Evolutionary conservation across 2,113 vertebrate genomes (phyloP), one percentile per base, ranked within the genome.

Genomic region (Buteo buteo): DNA sequence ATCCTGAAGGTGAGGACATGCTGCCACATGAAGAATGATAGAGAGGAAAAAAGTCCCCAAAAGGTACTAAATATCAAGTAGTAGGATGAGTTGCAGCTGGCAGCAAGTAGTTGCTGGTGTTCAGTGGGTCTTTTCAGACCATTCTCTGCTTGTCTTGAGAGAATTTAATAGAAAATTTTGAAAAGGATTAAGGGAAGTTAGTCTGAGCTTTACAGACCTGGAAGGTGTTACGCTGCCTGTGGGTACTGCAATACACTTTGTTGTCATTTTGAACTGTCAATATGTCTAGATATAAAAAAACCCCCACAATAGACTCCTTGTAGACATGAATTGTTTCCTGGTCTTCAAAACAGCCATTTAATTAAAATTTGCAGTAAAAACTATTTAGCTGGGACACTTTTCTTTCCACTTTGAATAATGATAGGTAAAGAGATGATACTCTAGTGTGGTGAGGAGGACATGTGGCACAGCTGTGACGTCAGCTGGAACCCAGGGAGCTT

Each of bases 361-460:
- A 49, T 44, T 78, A 31, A 44, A 54, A 66, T 42, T 25, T 24
- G 54, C 59, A 87, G 45, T 52, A 64, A 54, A 36, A 65, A 38
- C 21, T 38, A 4, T 26, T 31, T 28, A 83, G 38, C 49, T 42
- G 36, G 76, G 32, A 45, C 31, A 45, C 18, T 32, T n/a, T 32
- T 18, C 40, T 88, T 62, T 54, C n/a, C 18, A 32, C 29, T 20
- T 45, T 7, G 40, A 67, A 18, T 47, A 17, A 28, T 20, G 14
- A 25, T 9, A 29, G 42, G 76, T 70, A 15, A n/a, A 40, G n/a
- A 34, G 44, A 32, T 29, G 0, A 12, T 11, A 9, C 32, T 42
- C 2, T 0, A 0, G 24, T 22, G 44, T 21, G 26, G 42, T 15
- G 34, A 45, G 67, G 19, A 45, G 71, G 34, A 54, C 1, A 0